Conservation (phyloP, 2,888 invertebrate species). For the Tromatobia lineatoria region DNA sequence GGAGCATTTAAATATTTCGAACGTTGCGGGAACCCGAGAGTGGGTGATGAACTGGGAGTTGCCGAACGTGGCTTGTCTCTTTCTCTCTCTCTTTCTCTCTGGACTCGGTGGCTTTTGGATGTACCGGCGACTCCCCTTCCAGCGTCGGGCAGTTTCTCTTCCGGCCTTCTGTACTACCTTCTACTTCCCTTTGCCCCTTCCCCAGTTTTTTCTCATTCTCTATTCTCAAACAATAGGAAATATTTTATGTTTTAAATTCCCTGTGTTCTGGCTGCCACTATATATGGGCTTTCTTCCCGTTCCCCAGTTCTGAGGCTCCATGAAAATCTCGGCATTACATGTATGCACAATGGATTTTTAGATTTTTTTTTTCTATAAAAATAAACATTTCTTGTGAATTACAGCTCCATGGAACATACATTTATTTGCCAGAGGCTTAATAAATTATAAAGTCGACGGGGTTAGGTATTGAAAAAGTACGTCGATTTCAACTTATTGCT, state of each 20-base stretch:
- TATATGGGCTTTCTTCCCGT: conserved; percentile 23
- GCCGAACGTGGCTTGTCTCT: conserved; percentile 49
- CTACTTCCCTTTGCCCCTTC: conserved; percentile 41
- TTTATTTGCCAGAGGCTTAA: neutral
- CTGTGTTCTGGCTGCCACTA: conserved; percentile 14
- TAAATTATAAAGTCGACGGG: neutral
- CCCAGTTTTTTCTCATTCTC: conserved; percentile 40
- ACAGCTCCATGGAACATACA: neutral
- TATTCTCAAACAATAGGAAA: conserved; percentile 65
- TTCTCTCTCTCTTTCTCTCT: conserved; percentile 1
- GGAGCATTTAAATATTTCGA: conserved; percentile 71
- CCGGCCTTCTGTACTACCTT: conserved; percentile 39
- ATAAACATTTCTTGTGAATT: neutral
- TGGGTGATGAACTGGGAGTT: conserved; percentile 67
- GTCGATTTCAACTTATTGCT: too few species aligned
- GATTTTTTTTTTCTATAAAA: neutral
- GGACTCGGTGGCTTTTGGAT: neutral
- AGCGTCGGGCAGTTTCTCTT: conserved; percentile 51
- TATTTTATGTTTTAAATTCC: conserved; percentile 64
- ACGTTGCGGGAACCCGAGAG: conserved; percentile 55
- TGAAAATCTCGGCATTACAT: conserved; percentile 43
- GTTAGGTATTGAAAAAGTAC: too few species aligned
- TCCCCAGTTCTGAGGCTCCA: conserved; percentile 4
- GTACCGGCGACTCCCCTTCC: conserved; percentile 18
- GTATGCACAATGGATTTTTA: neutral